Percentiles rank a stretch among this genome's conserved stretches.
Conservation (phyloP, 2,888 invertebrate genomes). For the Malachius bipustulatus region DNA sequence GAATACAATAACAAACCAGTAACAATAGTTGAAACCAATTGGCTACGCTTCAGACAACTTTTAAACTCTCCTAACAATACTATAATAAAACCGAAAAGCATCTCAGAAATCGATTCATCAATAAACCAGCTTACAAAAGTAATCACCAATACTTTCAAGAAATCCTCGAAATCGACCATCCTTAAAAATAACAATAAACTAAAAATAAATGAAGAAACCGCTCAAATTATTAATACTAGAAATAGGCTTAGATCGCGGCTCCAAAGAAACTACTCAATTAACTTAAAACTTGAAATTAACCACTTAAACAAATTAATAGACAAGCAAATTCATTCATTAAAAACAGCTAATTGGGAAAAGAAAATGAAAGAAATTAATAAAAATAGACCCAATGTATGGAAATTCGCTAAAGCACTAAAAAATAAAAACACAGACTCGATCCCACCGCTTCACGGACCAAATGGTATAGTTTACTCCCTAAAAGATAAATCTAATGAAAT, state of each 20-base stretch:
- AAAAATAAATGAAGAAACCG: constrained; percentile 2
- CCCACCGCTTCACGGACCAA: neutral
- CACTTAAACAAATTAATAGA: constrained; percentile 1
- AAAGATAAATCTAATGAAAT: constrained; percentile 3
- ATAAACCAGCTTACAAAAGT: too few relatives aligned
- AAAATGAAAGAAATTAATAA: neutral
- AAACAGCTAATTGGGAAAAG: constrained; percentile 6
- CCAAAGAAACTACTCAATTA: neutral
- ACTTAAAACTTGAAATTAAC: constrained; percentile 4
- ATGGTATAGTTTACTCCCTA: constrained; percentile 4
- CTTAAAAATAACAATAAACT: neutral
- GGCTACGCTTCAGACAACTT: neutral
- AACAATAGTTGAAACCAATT: neutral
- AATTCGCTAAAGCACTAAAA: constrained; percentile 8
- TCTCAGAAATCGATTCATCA: neutral
- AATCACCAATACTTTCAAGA: neutral
- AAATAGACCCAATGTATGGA: constrained; percentile 6
- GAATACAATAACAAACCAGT: neutral
- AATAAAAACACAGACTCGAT: constrained; percentile 1
- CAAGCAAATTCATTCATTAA: neutral
- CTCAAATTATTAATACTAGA: neutral
- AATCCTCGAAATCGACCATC: too few relatives aligned
- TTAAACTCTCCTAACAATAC: neutral
- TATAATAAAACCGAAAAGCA: neutral
- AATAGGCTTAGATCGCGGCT: constrained; percentile 4